Conservation (phyloP, 2,797 vertebrate species). For the Sciurus vulgaris region DNA sequence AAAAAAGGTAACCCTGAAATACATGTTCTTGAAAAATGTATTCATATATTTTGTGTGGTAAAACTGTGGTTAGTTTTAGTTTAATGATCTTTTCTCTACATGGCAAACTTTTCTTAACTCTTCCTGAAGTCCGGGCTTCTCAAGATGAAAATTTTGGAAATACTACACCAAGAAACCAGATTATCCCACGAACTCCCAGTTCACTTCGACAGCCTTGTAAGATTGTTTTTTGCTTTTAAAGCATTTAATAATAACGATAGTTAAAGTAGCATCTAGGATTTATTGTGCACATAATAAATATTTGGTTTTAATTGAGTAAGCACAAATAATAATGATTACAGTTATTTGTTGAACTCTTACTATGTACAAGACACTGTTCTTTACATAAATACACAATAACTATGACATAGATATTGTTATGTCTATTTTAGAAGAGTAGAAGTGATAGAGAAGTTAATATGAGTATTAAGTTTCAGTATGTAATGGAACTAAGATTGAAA, state of each 20-base stretch:
- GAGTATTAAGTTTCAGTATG: background rate
- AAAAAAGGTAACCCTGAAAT: slow-evolving; percentile 53
- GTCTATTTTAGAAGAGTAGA: slow-evolving; percentile 56
- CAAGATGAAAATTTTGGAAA: slow-evolving; percentile 87
- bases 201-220: slow-evolving; percentile 93
- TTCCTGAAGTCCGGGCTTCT: slow-evolving; percentile 84
- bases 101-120: slow-evolving; percentile 83
- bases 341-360: slow-evolving; percentile 25
- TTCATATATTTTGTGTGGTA: slow-evolving; percentile 44
- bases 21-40: slow-evolving; percentile 40
- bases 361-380: background rate
- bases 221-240: slow-evolving; percentile 76
- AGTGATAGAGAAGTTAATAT: background rate
- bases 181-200: slow-evolving; percentile 90
- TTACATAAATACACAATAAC: slow-evolving; percentile 5
- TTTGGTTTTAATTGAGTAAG: slow-evolving; percentile 48
- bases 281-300: background rate
- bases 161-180: slow-evolving; percentile 88
- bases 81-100: slow-evolving; percentile 50
- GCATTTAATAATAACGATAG: slow-evolving; percentile 28
- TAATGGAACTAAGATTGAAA: background rate
- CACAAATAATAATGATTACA: slow-evolving; percentile 28
- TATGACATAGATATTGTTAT: background rate
- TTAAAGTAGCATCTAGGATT: background rate
- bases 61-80: slow-evolving; percentile 42